phyloP scores from a whole-genome alignment of 2,113 vertebrate species.

The Vulpes ferrilata region DNA sequence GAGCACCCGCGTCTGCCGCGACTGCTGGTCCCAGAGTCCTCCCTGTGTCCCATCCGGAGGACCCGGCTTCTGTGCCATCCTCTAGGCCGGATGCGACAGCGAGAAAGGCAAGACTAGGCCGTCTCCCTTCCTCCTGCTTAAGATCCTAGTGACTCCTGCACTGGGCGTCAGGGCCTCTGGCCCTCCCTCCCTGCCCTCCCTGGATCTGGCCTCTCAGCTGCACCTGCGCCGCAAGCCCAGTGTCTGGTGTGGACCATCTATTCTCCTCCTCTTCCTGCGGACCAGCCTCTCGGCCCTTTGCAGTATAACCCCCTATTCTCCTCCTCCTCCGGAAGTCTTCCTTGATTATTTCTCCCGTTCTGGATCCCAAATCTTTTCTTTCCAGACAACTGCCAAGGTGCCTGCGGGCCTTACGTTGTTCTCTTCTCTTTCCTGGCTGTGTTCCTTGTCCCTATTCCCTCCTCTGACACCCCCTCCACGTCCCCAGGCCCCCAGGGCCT shows the following conservation, averaged over 20 bases:
- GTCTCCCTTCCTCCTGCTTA: not conserved
- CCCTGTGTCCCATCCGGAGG: not conserved
- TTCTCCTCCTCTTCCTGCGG: not conserved
- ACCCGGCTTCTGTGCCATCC: not conserved
- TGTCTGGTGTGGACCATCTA: not conserved
- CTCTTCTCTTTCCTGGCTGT: not conserved
- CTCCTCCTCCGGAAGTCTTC: constrained; percentile 7
- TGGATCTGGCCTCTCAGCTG: not conserved
- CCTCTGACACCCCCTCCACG: not conserved
- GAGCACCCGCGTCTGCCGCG: too few species aligned
- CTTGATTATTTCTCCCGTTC: not conserved
- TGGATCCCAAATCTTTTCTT: not conserved
- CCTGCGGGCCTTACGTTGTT: not conserved
- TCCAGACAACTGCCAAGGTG: not conserved
- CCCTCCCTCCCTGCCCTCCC: not conserved
- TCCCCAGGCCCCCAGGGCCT: not conserved
- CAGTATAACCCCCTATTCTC: not conserved
- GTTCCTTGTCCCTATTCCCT: not conserved
- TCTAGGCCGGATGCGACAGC: not conserved
- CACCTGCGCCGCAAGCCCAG: not conserved
- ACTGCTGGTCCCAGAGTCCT: not conserved
- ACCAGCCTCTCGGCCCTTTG: not conserved
- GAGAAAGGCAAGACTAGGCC: not conserved
- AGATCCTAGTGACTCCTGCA: not conserved
- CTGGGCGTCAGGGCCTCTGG: not conserved